These are phyloP conservation scores for Cancer borealis DNA, from an alignment of 2,888 invertebrate species.

Conservation along the genomic window DNA sequence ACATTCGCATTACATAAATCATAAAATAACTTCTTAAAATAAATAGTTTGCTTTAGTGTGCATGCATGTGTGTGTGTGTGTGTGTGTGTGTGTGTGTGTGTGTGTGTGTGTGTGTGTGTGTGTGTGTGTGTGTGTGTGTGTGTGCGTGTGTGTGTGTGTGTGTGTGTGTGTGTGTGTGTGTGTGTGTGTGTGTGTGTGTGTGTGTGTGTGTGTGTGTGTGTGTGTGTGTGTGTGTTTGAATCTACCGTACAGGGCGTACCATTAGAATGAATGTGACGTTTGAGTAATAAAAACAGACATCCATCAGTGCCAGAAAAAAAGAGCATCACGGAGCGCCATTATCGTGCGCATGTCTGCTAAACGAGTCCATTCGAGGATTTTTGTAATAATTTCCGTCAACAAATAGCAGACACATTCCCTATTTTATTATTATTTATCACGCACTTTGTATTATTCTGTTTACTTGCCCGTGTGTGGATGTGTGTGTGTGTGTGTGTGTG, in stretches of 20 bases:
- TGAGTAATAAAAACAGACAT: background rate
- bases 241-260: background rate
- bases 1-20: background rate
- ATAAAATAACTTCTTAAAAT: background rate
- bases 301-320: background rate
- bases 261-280: constrained; percentile 12
- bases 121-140: constrained; percentile 22
- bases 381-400: background rate
- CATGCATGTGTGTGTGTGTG: background rate
- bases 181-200: constrained; percentile 34
- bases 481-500: too few species aligned
- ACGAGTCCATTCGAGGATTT: background rate
- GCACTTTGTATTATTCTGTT: background rate
- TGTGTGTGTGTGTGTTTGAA: background rate
- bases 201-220: constrained; percentile 40
- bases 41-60: background rate
- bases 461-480: background rate
- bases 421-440: background rate
- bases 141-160: constrained; percentile 33
- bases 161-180: constrained; percentile 23
- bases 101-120: constrained; percentile 11
- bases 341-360: background rate
- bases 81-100: constrained; percentile 20
- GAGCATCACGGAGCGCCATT: background rate
- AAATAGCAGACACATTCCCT: background rate